Percentiles rank a stretch among this genome's conserved stretches.
These are phyloP conservation scores for Lymantria monacha DNA, from an alignment of 2,888 invertebrate species.

Conservation along the genomic window DNA sequence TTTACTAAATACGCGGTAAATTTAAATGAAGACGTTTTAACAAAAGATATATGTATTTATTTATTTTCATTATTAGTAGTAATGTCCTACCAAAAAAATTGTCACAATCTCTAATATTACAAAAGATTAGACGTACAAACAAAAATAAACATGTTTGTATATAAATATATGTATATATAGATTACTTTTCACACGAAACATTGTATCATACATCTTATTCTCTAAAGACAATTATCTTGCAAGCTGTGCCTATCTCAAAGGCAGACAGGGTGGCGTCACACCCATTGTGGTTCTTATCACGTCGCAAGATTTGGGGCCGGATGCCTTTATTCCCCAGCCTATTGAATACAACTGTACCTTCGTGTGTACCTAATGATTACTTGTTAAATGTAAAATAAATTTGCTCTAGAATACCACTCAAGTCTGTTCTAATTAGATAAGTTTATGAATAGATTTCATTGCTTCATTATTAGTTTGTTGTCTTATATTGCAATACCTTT, in stretches of 20 bases:
- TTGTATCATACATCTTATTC: neutral
- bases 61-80: too few relatives aligned
- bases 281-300: conserved; percentile 56
- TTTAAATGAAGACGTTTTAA: too few relatives aligned
- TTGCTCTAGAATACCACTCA: conserved; percentile 21
- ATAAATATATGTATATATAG: too few relatives aligned
- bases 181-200: too few relatives aligned
- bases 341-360: conserved; percentile 46
- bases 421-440: conserved; percentile 39
- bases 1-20: too few relatives aligned
- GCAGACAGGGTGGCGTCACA: conserved; percentile 48
- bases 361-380: conserved; percentile 35
- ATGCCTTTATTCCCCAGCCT: conserved; percentile 42
- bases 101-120: too few relatives aligned
- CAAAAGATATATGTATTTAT: too few relatives aligned
- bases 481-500: conserved; percentile 8
- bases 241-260: conserved; percentile 24
- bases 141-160: too few relatives aligned
- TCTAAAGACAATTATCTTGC: conserved; percentile 20
- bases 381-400: conserved; percentile 25
- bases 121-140: too few relatives aligned
- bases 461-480: conserved; percentile 16
- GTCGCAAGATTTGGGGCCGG: conserved; percentile 45
- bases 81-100: too few relatives aligned
- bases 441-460: conserved; percentile 28